Percentiles rank a stretch among this genome's conserved stretches.
These are phyloP conservation scores for Seira sanloemensis DNA, from an alignment of 2,888 invertebrate genomes.

Conservation along the genomic window DNA sequence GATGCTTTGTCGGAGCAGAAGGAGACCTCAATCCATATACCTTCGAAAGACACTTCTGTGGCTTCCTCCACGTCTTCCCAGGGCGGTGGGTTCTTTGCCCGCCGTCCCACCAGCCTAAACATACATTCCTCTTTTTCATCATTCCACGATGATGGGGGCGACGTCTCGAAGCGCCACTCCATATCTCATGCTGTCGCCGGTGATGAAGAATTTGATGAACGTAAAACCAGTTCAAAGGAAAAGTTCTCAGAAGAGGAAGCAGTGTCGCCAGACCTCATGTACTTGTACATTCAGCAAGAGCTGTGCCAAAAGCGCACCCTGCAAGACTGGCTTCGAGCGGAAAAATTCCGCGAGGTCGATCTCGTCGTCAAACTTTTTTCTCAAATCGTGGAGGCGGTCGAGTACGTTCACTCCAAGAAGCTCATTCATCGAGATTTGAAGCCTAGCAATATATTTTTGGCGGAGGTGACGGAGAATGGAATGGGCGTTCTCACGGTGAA, in stretches of 20 bases:
- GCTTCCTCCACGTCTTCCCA: constrained; percentile 50
- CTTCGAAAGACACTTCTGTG: constrained; percentile 46
- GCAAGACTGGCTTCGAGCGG: constrained; percentile 87
- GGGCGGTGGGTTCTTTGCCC: constrained; percentile 66
- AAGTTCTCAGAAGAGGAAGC: background rate
- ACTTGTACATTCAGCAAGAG: constrained; percentile 96
- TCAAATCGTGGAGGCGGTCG: constrained; percentile 95
- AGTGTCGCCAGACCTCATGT: constrained; percentile 77
- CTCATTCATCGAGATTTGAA: constrained; percentile 97
- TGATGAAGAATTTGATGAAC: constrained; percentile 68
- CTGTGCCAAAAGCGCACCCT: constrained; percentile 91
- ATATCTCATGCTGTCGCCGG: background rate
- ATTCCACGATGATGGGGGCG: constrained; percentile 47
- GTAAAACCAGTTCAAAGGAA: constrained; percentile 55
- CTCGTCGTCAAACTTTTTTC: constrained; percentile 84
- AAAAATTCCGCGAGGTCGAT: constrained; percentile 77
- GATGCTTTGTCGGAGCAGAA: background rate
- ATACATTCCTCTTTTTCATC: constrained; percentile 62
- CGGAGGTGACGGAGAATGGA: constrained; percentile 60
- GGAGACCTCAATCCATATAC: constrained; percentile 50
- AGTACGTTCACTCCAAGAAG: constrained; percentile 94
- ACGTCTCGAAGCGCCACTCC: constrained; percentile 3
- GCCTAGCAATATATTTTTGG: constrained; percentile 77
- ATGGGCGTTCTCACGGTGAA: constrained; percentile 78
- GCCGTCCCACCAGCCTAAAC: constrained; percentile 66